Conservation (phyloP, 2,113 vertebrate genomes). For the Saguinus midas region DNA sequence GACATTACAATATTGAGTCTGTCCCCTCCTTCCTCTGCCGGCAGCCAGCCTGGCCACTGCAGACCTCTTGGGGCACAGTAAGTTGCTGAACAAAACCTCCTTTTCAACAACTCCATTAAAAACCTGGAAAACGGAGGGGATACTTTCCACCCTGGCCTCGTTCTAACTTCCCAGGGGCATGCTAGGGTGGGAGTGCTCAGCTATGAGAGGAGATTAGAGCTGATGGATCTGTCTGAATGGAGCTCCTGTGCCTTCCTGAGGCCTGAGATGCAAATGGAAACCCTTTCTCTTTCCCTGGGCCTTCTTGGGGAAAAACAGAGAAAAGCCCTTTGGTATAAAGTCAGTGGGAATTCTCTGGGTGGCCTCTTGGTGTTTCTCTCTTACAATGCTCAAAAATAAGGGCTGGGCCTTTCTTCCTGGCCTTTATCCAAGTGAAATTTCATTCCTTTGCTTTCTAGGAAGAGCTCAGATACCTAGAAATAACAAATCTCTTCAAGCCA, state of each 20-base stretch:
- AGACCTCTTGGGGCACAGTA: neutral
- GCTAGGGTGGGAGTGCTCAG: neutral
- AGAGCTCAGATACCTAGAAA: neutral
- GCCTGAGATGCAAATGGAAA: neutral
- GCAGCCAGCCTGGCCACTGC: rapidly evolving
- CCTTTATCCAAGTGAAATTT: too few relatives aligned
- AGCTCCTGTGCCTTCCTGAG: neutral
- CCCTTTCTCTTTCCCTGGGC: neutral
- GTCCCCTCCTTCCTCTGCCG: neutral
- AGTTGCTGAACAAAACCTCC: neutral
- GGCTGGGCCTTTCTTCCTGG: too few relatives aligned
- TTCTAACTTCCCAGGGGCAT: neutral
- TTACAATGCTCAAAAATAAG: neutral
- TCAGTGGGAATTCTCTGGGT: neutral
- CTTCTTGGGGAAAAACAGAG: neutral
- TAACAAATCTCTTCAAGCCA: neutral
- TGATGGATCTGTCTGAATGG: neutral
- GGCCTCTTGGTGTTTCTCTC: rapidly evolving
- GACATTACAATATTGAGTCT: rapidly evolving
- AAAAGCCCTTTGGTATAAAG: neutral
- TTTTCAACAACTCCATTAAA: neutral
- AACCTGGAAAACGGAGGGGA: neutral
- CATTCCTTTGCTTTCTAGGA: too few relatives aligned
- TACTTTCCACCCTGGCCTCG: neutral
- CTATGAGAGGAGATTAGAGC: neutral